Conservation (phyloP, 2,888 invertebrate species). For the Globia sparganii region DNA sequence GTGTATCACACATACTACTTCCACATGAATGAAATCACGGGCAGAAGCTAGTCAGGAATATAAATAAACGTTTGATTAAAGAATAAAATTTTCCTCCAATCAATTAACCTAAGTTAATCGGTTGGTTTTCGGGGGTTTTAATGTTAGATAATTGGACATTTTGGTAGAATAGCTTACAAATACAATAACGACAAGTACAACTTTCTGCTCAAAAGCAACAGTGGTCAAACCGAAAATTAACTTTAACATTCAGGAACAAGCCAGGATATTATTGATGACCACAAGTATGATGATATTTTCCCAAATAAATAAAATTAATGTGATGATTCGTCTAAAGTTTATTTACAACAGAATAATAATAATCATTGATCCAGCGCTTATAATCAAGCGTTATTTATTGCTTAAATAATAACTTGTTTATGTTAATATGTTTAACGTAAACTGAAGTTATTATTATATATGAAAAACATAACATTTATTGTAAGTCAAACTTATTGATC, state of each 20-base stretch:
- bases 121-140: neutral
- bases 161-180: neutral
- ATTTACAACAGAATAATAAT: conserved; percentile 29
- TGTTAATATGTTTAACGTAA: no score
- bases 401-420: no score
- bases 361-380: conserved; percentile 7
- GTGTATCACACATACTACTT: no score
- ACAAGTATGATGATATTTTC: neutral
- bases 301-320: no score
- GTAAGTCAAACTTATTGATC: neutral
- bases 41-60: neutral
- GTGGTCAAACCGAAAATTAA: neutral
- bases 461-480: conserved; percentile 12
- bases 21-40: no score
- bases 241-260: neutral
- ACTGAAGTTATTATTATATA: conserved; percentile 21
- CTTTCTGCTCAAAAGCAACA: neutral
- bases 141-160: neutral
- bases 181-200: neutral
- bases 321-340: conserved; percentile 21
- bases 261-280: neutral
- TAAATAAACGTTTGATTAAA: neutral
- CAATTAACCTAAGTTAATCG: neutral
- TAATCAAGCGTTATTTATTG: conserved; percentile 37
- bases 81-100: neutral